Evolutionary conservation across 37 sponge, comb jelly and placozoan genomes (phyloP).

Genomic region (Agelas oroides): DNA sequence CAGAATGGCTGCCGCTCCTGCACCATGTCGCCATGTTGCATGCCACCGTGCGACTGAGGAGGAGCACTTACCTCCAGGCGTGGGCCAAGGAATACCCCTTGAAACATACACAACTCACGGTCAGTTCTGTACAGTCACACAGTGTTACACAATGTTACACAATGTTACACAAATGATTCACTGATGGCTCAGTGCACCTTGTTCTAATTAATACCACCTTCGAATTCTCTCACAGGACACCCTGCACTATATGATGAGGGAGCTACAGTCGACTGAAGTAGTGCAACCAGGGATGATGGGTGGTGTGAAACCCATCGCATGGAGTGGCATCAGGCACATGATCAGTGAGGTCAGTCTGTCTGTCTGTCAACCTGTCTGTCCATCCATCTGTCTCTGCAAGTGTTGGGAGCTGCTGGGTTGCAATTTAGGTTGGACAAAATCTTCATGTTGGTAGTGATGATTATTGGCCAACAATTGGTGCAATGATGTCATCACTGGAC

Average conservation of each 20-base stretch:
- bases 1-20: conserved; percentile 84
- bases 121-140: conserved; percentile 6
- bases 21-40: conserved; percentile 76
- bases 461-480: no score
- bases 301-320: conserved; percentile 52
- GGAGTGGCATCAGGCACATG: conserved; percentile 83
- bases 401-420: no score
- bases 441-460: no score
- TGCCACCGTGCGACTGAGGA: conserved; percentile 49
- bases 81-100: conserved; percentile 51
- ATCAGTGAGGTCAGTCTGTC: conserved; percentile 56
- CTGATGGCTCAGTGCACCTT: no score
- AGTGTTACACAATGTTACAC: no score
- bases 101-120: conserved; percentile 60
- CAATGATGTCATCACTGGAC: neutral
- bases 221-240: no score
- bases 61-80: conserved; percentile 19
- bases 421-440: no score
- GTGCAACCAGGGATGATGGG: conserved; percentile 1
- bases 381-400: no score
- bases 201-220: no score
- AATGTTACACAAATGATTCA: no score
- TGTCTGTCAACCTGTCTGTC: neutral
- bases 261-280: conserved; percentile 11
- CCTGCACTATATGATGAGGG: conserved; percentile 30